These are phyloP conservation scores for Spilarctia lutea DNA, from an alignment of 2,888 invertebrate species.

Conservation along the genomic window DNA sequence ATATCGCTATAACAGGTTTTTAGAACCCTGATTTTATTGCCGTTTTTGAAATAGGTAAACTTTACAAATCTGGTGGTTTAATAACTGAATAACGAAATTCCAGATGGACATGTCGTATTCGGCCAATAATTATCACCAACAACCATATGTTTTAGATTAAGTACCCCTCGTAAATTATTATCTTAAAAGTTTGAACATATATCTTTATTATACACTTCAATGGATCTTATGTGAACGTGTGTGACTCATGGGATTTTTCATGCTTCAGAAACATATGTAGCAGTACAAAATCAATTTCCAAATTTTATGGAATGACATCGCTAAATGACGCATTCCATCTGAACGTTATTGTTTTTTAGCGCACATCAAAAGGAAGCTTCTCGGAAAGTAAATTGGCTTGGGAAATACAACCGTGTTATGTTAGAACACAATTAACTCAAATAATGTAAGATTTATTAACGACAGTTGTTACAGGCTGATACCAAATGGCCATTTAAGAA, in stretches of 20 bases:
- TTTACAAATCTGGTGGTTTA: background rate
- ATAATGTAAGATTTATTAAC: background rate
- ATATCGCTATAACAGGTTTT: background rate
- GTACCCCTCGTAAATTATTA: background rate
- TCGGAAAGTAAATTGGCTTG: background rate
- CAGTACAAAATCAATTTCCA: conserved; percentile 4
- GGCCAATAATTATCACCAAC: background rate
- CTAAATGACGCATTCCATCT: background rate
- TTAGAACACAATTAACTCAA: background rate
- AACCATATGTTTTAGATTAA: background rate
- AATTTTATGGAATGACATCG: conserved; percentile 5
- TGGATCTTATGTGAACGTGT: background rate
- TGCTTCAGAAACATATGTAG: background rate
- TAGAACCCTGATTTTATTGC: background rate
- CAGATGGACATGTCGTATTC: background rate
- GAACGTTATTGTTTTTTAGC: background rate
- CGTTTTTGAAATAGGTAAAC: background rate
- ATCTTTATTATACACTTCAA: background rate
- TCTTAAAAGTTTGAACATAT: background rate
- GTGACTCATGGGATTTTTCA: background rate
- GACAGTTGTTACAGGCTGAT: no score
- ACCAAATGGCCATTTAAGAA: no score
- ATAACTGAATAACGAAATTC: background rate
- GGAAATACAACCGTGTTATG: background rate
- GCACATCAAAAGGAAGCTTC: conserved; percentile 1